Conservation (phyloP, 2,113 vertebrate species). For the Numenius arquata region DNA sequence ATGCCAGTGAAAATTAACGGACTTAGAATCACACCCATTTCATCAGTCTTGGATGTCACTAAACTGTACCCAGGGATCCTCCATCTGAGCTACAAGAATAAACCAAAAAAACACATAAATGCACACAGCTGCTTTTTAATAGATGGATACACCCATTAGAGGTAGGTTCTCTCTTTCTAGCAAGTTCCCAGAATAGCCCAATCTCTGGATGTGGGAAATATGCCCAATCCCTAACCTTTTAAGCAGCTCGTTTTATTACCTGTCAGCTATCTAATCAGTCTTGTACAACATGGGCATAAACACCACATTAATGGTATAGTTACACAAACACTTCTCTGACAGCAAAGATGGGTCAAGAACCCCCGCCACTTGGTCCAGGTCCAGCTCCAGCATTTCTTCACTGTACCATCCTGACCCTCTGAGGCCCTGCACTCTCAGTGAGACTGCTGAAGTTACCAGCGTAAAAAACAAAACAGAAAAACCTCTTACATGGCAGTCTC, state of each 20-base stretch:
- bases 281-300: neutral
- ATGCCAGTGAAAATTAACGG: neutral
- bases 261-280: neutral
- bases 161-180: neutral
- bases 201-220: neutral
- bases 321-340: neutral
- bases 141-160: neutral
- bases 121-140: neutral
- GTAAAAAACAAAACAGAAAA: neutral
- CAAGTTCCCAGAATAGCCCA: neutral
- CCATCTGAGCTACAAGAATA: neutral
- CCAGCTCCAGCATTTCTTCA: neutral
- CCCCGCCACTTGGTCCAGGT: neutral
- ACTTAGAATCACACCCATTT: neutral
- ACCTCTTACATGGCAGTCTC: neutral
- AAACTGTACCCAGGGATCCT: neutral
- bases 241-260: neutral
- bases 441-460: neutral
- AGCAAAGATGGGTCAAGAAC: neutral
- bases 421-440: neutral
- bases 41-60: neutral
- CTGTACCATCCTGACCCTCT: fast-evolving
- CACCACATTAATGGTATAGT: neutral
- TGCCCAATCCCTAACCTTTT: neutral
- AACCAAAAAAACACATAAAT: neutral